phyloP scores from a whole-genome alignment of 1,140 invertebrate species.

The Hyles vespertilio region DNA sequence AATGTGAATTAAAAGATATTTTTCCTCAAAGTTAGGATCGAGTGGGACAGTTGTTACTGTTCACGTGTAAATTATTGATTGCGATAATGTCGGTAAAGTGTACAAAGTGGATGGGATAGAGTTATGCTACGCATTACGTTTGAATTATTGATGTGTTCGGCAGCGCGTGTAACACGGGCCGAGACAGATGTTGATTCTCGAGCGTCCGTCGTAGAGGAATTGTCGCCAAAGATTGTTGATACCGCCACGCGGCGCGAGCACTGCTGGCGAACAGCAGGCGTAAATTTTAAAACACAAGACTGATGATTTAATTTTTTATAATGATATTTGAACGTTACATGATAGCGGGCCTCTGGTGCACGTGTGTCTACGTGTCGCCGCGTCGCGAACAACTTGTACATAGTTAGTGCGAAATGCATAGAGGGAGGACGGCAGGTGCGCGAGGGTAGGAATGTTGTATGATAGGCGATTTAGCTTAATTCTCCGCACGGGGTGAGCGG shows the following conservation, averaged over 20 bases:
- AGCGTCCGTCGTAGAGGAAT: slow-evolving; percentile 15
- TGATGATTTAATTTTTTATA: slow-evolving; percentile 67
- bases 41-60: no score
- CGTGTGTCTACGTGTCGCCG: slow-evolving; percentile 17
- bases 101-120: no score
- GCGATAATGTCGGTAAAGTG: no score
- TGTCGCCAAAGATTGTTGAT: slow-evolving; percentile 29
- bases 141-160: background rate
- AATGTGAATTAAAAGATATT: no score
- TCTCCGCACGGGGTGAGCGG: slow-evolving; percentile 7
- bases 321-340: slow-evolving; percentile 42
- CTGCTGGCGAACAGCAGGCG: slow-evolving; percentile 31
- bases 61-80: no score
- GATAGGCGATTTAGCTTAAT: slow-evolving; percentile 33
- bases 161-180: slow-evolving; percentile 21
- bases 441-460: slow-evolving; percentile 18
- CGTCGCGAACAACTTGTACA: slow-evolving; percentile 38
- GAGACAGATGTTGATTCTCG: slow-evolving; percentile 55
- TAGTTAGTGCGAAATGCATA: slow-evolving; percentile 57
- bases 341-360: slow-evolving; percentile 26
- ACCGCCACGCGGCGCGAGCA: slow-evolving; percentile 16
- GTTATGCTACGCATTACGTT: no score
- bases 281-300: slow-evolving; percentile 61
- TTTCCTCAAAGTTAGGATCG: no score
- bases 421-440: slow-evolving; percentile 22